Percentiles rank a stretch among this genome's conserved stretches.
These are phyloP conservation scores for Rhabdornis inornatus DNA, from an alignment of 2,113 vertebrate species.

Conservation along the genomic window DNA sequence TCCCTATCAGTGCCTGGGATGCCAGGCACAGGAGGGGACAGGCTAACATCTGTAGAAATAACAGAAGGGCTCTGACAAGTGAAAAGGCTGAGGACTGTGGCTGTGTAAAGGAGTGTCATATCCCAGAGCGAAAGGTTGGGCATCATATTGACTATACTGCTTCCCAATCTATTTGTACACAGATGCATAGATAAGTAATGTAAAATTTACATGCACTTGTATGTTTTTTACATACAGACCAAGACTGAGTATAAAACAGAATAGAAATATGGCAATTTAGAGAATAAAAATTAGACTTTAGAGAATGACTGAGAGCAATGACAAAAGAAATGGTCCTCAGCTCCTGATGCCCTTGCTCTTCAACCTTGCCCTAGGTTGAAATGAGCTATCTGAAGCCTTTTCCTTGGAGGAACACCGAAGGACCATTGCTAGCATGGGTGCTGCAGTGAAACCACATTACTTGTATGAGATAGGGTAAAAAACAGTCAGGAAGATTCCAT, in stretches of 20 bases:
- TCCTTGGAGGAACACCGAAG: not conserved
- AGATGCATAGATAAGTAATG: not conserved
- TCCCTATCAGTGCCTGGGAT: no score
- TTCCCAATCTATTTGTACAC: not conserved
- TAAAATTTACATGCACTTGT: not conserved
- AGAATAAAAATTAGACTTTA: not conserved
- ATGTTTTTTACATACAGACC: not conserved
- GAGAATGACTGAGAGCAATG: not conserved
- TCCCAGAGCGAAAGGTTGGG: not conserved
- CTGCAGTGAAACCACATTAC: not conserved
- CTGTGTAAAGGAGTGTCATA: fast-evolving
- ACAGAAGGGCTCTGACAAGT: not conserved
- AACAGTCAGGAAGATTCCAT: not conserved
- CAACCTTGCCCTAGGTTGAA: no score
- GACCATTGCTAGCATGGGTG: not conserved
- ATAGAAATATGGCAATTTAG: not conserved
- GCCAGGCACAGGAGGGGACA: not conserved
- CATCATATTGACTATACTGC: not conserved
- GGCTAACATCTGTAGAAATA: not conserved
- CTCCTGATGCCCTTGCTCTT: not conserved
- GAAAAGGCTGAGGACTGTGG: not conserved
- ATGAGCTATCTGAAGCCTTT: not conserved
- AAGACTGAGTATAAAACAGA: not conserved
- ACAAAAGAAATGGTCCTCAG: not conserved
- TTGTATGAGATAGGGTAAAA: not conserved